phyloP scores from a whole-genome alignment of 2,113 vertebrate species.

The Heterochromis multidens region DNA sequence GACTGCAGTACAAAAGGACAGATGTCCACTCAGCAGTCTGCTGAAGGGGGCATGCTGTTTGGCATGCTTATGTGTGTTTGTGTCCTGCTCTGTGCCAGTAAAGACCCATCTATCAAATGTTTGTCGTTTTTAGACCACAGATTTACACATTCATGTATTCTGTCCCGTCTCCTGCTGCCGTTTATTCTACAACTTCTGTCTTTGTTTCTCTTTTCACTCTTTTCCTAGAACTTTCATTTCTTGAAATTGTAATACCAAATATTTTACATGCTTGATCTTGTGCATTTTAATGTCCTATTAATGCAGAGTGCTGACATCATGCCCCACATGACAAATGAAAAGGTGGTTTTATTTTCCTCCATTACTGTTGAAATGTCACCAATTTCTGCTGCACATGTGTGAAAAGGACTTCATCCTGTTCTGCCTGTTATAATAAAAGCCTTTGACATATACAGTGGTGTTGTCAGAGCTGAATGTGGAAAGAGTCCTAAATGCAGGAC shows the following conservation, averaged over 20 bases:
- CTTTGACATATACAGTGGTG: background rate
- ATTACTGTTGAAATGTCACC: accelerated
- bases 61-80: background rate
- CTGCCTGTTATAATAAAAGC: background rate
- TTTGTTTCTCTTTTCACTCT: accelerated
- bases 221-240: background rate
- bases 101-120: background rate
- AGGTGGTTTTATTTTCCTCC: no score
- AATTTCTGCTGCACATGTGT: background rate
- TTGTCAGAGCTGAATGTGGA: background rate
- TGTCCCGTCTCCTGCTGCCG: background rate
- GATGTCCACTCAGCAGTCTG: slow-evolving; percentile 26
- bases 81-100: background rate
- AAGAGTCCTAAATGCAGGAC: no score
- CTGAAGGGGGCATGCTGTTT: slow-evolving; percentile 23
- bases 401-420: background rate
- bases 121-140: background rate
- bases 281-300: background rate
- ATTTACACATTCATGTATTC: background rate
- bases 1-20: slow-evolving; percentile 32
- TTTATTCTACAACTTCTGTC: background rate
- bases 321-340: no score
- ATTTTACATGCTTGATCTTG: background rate
- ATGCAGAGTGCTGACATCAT: background rate
- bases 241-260: background rate